A percentile compares a stretch with the other conserved stretches of the same genome.
phyloP scores from a whole-genome alignment of 2,888 invertebrate species.

The Drosophila siamana region DNA sequence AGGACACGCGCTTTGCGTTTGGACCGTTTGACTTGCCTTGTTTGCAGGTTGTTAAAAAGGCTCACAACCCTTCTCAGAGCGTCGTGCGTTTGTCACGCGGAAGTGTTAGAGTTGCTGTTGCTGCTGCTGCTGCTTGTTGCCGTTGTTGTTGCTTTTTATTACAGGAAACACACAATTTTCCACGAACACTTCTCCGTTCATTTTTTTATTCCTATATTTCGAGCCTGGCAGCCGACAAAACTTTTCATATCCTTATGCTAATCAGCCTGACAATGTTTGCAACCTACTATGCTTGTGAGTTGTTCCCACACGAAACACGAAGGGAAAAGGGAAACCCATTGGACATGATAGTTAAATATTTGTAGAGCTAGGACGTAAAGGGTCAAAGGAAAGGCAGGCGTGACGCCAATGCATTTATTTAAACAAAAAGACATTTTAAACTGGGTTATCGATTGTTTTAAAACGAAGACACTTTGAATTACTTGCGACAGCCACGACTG shows the following conservation, averaged over 20 bases:
- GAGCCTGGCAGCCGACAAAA: slow-evolving; percentile 29
- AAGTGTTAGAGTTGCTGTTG: slow-evolving; percentile 66
- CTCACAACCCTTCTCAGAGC: slow-evolving; percentile 61
- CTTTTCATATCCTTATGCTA: slow-evolving; percentile 76
- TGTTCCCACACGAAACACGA: slow-evolving; percentile 15
- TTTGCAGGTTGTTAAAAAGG: slow-evolving; percentile 74
- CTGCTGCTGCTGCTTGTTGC: slow-evolving; percentile 25
- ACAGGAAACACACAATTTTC: slow-evolving; percentile 74
- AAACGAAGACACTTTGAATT: background rate
- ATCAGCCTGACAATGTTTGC: slow-evolving; percentile 56
- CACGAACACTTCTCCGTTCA: slow-evolving; percentile 41
- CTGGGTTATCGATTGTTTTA: background rate
- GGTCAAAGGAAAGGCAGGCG: background rate
- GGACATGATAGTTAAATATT: slow-evolving; percentile 60
- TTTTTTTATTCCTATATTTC: slow-evolving; percentile 14
- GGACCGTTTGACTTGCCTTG: slow-evolving; percentile 77
- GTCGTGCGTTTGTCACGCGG: slow-evolving; percentile 62
- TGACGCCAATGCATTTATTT: slow-evolving; percentile 49
- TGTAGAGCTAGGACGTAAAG: slow-evolving; percentile 7
- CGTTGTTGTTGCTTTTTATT: slow-evolving; percentile 63
- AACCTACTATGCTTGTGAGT: slow-evolving; percentile 35
- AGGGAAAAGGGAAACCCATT: slow-evolving; percentile 34
- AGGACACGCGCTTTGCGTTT: slow-evolving; percentile 70
- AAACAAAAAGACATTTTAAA: slow-evolving; percentile 3
- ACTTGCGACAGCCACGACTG: background rate